Evolutionary conservation across 2,797 vertebrate species (phyloP), one percentile per base, ranked within the genome.

Genomic region (Melanotaenia nigrans): DNA sequence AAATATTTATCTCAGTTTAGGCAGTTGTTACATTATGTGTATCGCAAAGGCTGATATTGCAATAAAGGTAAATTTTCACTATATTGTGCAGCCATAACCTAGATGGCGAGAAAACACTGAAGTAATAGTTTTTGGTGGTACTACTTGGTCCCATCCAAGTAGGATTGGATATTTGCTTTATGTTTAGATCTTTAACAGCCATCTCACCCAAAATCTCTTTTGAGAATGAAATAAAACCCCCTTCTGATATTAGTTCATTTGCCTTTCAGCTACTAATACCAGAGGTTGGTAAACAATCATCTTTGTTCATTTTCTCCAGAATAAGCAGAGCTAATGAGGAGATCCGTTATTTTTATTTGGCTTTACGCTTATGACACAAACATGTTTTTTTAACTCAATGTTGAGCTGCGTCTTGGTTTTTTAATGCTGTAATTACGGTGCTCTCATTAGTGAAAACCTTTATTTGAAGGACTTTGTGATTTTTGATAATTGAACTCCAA

Each of bases 381-480:
- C 42, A 7, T 38, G 30, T 42, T 30, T 32, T 60, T 20, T 57
- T 51, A 30, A 1, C 35, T 30, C 38, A 1, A 14, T 53, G 71
- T 77, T 79, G 64, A 62, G 70, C 60, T 35, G 61, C 77, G 22
- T 71, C 65, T 65, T 60, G 47, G 64, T 28, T 77, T 83, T 36
- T 81, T 88, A 76, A 85, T 80, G 71, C 73, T 45, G 72, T 80
- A 82, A 86, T 88, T 81, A 90, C 54, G 65, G 35, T 35, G 30
- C 38, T 56, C 68, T 75, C 54, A 81, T 86, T 76, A 83, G 86
- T 80, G 69, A 79, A 72, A 53, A 68, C 84, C 75, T 83, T 81
- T 57, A 69, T 77, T 79, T 85, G 77, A 51, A 68, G 77, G 60
- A 71, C 53, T 82, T 65, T 73, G 66, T 73, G 73, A 51, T 74